phyloP scores from a whole-genome alignment of 1,140 invertebrate species.

The Pogonognathellus flavescens region DNA sequence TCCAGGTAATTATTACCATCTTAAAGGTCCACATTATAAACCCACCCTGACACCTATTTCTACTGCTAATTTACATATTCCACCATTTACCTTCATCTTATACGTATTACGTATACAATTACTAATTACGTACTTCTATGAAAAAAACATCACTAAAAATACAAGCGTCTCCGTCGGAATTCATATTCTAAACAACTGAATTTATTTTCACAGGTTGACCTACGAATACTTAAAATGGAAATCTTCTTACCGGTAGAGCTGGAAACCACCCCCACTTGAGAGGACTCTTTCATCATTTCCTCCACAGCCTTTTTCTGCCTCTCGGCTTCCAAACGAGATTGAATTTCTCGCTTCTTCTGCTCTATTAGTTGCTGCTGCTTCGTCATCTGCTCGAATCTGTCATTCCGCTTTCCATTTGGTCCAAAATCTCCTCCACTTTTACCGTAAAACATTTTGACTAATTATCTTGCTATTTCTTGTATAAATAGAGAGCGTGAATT shows the following conservation, averaged over 20 bases:
- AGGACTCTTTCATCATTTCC: conserved; percentile 1
- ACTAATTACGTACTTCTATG: no score
- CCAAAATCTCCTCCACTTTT: conserved; percentile 45
- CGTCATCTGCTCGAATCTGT: conserved; percentile 82
- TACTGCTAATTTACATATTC: no score
- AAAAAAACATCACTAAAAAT: no score
- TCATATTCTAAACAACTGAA: neutral
- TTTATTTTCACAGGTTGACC: neutral
- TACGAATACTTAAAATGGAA: neutral
- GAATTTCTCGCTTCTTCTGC: conserved; percentile 82
- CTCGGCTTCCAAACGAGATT: conserved; percentile 75
- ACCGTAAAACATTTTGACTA: conserved; percentile 65
- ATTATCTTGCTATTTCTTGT: neutral
- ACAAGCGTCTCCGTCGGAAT: no score
- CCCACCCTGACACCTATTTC: no score
- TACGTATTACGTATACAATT: no score
- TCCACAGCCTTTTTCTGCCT: conserved; percentile 74
- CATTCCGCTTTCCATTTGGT: conserved; percentile 70
- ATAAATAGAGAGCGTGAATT: no score
- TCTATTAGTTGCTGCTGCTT: conserved; percentile 86
- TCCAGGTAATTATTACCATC: no score
- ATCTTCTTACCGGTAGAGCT: conserved; percentile 29
- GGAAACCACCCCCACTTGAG: conserved; percentile 15
- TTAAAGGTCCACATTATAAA: no score
- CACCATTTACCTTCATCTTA: no score